Evolutionary conservation across 2,797 vertebrate species (phyloP).

Genomic region (Sphaeramia orbicularis): DNA sequence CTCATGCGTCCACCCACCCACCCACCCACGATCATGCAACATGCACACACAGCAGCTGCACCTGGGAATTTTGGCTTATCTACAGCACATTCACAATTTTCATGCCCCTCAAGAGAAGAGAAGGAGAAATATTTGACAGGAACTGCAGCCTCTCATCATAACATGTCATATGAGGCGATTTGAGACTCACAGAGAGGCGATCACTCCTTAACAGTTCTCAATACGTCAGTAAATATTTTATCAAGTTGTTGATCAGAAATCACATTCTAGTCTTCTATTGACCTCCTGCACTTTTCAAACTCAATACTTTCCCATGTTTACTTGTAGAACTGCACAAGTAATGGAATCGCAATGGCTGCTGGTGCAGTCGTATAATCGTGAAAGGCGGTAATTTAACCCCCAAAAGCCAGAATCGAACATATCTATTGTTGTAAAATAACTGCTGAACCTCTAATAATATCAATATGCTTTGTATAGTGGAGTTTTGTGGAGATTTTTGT

Average conservation of each 20-base stretch:
- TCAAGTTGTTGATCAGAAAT: slow-evolving; percentile 22
- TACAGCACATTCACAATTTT: slow-evolving; percentile 75
- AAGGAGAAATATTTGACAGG: slow-evolving; percentile 57
- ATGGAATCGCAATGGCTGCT: no score
- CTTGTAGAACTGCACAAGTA: no score
- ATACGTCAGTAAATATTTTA: slow-evolving; percentile 21
- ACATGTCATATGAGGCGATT: slow-evolving; percentile 41
- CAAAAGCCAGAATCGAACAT: no score
- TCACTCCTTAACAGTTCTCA: slow-evolving; percentile 11
- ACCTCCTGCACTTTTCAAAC: no score
- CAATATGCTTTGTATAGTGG: no score
- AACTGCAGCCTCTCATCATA: slow-evolving; percentile 40
- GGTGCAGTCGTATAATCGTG: no score
- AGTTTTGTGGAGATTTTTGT: no score
- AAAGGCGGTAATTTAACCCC: no score
- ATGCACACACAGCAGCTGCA: slow-evolving; percentile 77
- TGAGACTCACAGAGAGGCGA: slow-evolving; percentile 24
- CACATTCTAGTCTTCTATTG: background rate
- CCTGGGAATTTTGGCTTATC: slow-evolving; percentile 86
- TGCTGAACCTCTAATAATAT: no score
- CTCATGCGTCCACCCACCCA: slow-evolving; percentile 42
- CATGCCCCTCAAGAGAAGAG: slow-evolving; percentile 61
- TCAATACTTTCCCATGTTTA: no score
- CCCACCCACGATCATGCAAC: slow-evolving; percentile 30
- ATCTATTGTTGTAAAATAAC: no score